Conservation (phyloP, 2,113 vertebrate species). For the Thinocorus orbignyianus region DNA sequence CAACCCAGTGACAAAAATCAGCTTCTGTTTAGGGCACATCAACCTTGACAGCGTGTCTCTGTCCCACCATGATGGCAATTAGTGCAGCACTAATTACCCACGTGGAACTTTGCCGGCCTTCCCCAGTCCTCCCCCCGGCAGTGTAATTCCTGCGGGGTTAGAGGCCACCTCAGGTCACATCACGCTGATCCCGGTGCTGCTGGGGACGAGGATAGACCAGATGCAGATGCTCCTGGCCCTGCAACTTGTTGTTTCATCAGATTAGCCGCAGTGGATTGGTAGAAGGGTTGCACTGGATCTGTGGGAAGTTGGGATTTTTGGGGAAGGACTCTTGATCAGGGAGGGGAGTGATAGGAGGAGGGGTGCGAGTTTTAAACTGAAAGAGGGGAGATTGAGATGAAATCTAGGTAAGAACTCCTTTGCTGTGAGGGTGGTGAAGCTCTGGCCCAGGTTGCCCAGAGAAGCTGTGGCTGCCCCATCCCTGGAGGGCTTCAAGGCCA, state of each 20-base stretch:
- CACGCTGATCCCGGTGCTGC: accelerated
- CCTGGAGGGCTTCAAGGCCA: neutral
- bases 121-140: neutral
- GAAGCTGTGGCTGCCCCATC: neutral
- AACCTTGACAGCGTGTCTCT: neutral
- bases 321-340: too few relatives aligned
- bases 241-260: accelerated
- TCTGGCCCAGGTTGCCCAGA: neutral
- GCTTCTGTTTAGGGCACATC: neutral
- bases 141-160: accelerated
- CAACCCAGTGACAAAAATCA: neutral
- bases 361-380: too few relatives aligned
- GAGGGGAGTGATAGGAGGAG: too few relatives aligned
- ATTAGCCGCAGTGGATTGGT: neutral
- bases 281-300: accelerated
- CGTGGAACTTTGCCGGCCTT: neutral
- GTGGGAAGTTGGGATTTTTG: neutral
- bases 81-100: constrained; percentile 22
- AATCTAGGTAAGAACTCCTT: too few relatives aligned
- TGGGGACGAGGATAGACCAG: neutral
- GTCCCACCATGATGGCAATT: neutral
- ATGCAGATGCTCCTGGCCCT: neutral
- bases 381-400: too few relatives aligned
- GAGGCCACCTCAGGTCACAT: neutral
- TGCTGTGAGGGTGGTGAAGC: neutral